Percentiles rank a stretch among this genome's conserved stretches.
Evolutionary conservation across 2,888 invertebrate genomes (phyloP).

Genomic region (Pammene fasciana): DNA sequence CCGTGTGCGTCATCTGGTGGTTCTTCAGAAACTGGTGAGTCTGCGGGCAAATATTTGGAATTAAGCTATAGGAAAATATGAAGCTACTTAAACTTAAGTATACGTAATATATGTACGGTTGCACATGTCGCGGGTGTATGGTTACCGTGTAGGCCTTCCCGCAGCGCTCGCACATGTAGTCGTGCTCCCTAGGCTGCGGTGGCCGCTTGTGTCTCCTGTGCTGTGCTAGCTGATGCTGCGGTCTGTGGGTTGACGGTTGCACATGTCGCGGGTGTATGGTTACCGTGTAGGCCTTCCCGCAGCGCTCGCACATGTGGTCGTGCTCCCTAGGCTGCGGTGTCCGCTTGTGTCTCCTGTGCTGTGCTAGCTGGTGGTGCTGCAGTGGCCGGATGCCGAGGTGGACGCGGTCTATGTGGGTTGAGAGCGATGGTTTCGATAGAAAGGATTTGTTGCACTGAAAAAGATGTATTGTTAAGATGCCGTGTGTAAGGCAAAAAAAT

Average conservation of each 20-base stretch:
- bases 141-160: conserved; percentile 56
- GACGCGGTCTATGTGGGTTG: conserved; percentile 48
- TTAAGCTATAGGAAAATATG: background rate
- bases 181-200: background rate
- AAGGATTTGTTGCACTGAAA: conserved; percentile 51
- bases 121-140: conserved; percentile 49
- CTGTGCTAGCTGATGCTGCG: conserved; percentile 11
- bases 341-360: conserved; percentile 31
- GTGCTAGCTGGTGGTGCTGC: conserved; percentile 42
- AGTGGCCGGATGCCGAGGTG: conserved; percentile 50
- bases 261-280: background rate
- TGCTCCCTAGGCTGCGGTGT: background rate
- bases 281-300: conserved; percentile 58
- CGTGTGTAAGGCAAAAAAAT: no score
- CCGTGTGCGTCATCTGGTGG: conserved; percentile 25
- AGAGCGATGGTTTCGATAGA: conserved; percentile 39
- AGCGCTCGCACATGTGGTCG: conserved; percentile 56
- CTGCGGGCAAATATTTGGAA: background rate
- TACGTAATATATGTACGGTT: conserved; percentile 25
- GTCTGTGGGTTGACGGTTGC: background rate
- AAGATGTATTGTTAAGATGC: no score
- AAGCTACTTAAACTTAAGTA: no score
- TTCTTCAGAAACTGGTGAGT: conserved; percentile 25
- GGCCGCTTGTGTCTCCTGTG: conserved; percentile 32
- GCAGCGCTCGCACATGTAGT: conserved; percentile 57